Percentiles rank a stretch among this genome's conserved stretches.
Conservation (phyloP, 2,888 invertebrate species). For the Melitaea athalia region DNA sequence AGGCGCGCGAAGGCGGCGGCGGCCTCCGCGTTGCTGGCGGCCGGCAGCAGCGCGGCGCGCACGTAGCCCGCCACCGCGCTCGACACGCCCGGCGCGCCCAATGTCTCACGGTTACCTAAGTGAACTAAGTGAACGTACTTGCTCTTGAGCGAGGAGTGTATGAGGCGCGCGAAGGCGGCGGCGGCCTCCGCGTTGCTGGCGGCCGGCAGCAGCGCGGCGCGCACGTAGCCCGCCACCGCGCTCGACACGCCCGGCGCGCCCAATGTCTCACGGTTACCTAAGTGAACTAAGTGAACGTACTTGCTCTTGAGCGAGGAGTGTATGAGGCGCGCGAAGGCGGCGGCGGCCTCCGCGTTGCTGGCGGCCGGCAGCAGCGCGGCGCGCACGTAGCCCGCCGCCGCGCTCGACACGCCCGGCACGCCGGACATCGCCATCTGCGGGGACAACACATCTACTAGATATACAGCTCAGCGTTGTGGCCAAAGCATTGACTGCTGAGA, state of each 20-base stretch:
- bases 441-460: not conserved
- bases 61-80: slow-evolving; percentile 96
- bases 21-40: slow-evolving; percentile 96
- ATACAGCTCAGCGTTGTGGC: too few species aligned
- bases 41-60: slow-evolving; percentile 93
- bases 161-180: slow-evolving; percentile 97
- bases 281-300: slow-evolving; percentile 43
- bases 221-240: too few species aligned
- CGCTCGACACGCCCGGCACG: slow-evolving; percentile 94
- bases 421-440: slow-evolving; percentile 92
- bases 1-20: slow-evolving; percentile 97
- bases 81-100: slow-evolving; percentile 94
- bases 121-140: slow-evolving; percentile 54
- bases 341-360: slow-evolving; percentile 97
- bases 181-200: slow-evolving; percentile 97
- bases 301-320: slow-evolving; percentile 93
- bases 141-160: slow-evolving; percentile 94
- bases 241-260: too few species aligned
- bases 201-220: slow-evolving; percentile 89
- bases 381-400: slow-evolving; percentile 96
- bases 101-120: not conserved
- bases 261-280: too few species aligned
- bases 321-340: slow-evolving; percentile 97
- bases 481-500: too few species aligned
- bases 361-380: slow-evolving; percentile 93